Conservation (phyloP, 2,113 vertebrate species). For the Oreochromis tanganicae region DNA sequence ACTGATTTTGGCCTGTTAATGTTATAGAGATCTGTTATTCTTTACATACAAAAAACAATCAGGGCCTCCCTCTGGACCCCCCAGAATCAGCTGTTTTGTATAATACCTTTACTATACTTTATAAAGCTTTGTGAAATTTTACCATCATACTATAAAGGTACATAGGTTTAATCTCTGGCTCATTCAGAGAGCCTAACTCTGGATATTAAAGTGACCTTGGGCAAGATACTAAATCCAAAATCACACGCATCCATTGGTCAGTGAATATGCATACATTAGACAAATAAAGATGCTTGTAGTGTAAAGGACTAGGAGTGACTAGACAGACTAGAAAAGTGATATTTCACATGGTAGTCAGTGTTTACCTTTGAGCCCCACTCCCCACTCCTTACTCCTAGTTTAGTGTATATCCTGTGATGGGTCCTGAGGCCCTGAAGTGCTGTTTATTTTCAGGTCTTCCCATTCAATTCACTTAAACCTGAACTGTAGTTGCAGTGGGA, state of each 20-base stretch:
- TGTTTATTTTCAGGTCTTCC: background rate
- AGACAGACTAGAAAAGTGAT: background rate
- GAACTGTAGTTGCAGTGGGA: background rate
- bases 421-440: background rate
- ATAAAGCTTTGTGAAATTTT: background rate
- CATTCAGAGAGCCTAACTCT: background rate
- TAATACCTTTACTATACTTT: background rate
- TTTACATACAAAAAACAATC: background rate
- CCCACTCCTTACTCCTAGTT: background rate
- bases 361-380: background rate
- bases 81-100: background rate
- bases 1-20: background rate
- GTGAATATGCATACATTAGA: background rate
- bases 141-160: background rate
- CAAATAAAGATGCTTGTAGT: background rate
- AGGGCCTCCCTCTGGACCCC: background rate
- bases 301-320: background rate
- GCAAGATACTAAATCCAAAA: background rate
- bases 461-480: background rate
- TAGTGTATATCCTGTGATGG: background rate
- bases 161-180: background rate
- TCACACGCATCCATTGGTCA: background rate
- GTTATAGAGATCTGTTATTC: background rate
- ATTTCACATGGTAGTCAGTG: background rate
- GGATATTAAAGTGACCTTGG: background rate